Conservation (phyloP, 2,113 vertebrate genomes). For the Ceratotherium simum region DNA sequence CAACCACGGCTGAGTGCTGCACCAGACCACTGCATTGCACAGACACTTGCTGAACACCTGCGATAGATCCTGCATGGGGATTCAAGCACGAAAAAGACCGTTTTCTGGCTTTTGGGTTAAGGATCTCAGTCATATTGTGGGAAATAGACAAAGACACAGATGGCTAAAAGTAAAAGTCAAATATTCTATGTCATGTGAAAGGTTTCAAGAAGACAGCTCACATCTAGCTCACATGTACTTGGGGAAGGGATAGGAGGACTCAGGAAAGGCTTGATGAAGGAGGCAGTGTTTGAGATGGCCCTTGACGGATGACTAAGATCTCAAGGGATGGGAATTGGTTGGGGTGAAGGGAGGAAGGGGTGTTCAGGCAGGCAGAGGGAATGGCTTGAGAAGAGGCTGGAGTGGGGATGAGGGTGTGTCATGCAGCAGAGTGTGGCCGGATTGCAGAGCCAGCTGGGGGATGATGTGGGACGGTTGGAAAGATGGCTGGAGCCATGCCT, state of each 20-base stretch:
- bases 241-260: not conserved
- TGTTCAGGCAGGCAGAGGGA: not conserved
- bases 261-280: not conserved
- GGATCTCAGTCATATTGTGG: not conserved
- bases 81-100: not conserved
- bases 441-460: not conserved
- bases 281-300: not conserved
- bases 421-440: not conserved
- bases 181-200: not conserved
- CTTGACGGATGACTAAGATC: not conserved
- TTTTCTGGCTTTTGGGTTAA: not conserved
- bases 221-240: not conserved
- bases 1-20: accelerated
- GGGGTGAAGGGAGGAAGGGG: not conserved
- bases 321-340: not conserved
- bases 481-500: too few species aligned
- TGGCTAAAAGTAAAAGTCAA: not conserved
- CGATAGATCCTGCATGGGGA: accelerated
- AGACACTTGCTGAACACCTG: not conserved
- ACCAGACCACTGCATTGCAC: accelerated
- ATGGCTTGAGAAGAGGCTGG: not conserved
- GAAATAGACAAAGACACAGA: not conserved
- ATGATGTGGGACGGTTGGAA: not conserved
- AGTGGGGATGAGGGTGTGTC: not conserved
- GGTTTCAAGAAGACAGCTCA: not conserved